These are phyloP conservation scores for Cerastis leucographa DNA, from an alignment of 2,888 invertebrate genomes.

Conservation along the genomic window DNA sequence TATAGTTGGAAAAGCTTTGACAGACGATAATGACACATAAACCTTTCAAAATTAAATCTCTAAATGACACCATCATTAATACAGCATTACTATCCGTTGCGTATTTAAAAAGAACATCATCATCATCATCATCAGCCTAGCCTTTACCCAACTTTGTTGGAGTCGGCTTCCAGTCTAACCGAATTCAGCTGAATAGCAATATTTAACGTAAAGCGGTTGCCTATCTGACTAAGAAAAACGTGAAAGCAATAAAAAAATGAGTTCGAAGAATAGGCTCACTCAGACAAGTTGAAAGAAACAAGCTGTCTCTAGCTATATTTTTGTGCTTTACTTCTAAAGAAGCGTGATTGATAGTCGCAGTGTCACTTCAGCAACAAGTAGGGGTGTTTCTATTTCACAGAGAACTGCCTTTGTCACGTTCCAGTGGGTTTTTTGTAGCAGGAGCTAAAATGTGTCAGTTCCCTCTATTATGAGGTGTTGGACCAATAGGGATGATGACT, in stretches of 20 bases:
- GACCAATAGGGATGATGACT: too few relatives aligned
- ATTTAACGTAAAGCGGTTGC: too few relatives aligned
- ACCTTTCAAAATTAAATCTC: neutral
- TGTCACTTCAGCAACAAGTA: constrained; percentile 62
- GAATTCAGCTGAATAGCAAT: too few relatives aligned
- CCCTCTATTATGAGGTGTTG: constrained; percentile 23
- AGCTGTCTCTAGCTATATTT: constrained; percentile 4
- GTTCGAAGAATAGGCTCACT: neutral
- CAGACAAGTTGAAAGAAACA: neutral
- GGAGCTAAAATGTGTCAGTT: neutral
- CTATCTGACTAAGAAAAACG: too few relatives aligned
- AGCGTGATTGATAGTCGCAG: constrained; percentile 53
- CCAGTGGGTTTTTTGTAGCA: neutral
- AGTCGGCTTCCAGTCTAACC: too few relatives aligned
- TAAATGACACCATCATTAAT: neutral
- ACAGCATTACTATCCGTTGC: too few relatives aligned
- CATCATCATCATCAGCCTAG: too few relatives aligned
- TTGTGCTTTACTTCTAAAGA: constrained; percentile 7
- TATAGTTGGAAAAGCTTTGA: neutral
- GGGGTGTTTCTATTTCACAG: constrained; percentile 46
- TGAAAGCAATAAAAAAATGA: too few relatives aligned
- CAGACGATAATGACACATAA: neutral
- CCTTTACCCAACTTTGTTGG: too few relatives aligned
- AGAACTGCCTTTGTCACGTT: constrained; percentile 30
- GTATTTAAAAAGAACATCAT: neutral